phyloP scores from a whole-genome alignment of 2,113 vertebrate species.

The Tenebrosternarchus preto region DNA sequence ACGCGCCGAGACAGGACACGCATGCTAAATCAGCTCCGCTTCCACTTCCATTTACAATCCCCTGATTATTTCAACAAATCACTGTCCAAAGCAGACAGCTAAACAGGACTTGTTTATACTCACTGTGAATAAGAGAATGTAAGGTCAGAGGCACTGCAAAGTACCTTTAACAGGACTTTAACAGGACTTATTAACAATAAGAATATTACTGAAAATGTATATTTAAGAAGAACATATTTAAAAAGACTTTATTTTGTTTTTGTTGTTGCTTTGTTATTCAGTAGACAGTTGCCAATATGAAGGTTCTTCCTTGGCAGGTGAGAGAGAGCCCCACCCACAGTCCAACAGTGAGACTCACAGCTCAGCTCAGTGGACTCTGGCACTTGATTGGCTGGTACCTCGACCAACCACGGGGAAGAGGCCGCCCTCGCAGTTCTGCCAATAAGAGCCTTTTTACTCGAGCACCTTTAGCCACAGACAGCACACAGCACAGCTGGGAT shows the following conservation, averaged over 20 bases:
- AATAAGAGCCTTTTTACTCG: conserved; percentile 10
- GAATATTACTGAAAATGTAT: not conserved
- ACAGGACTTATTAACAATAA: not conserved
- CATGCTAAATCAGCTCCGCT: conserved; percentile 36
- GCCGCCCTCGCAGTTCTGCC: not conserved
- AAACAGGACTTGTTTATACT: conserved; percentile 4
- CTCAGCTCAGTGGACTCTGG: not conserved
- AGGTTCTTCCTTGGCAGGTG: no score
- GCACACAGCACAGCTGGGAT: conserved; percentile 16
- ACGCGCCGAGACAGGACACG: conserved; percentile 21
- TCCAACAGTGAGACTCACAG: not conserved
- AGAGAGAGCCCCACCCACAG: no score
- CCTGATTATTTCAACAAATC: conserved; percentile 24
- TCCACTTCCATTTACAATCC: conserved; percentile 14
- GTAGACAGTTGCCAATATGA: no score
- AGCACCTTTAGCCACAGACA: conserved; percentile 13
- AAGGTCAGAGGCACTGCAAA: not conserved
- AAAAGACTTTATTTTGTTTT: no score
- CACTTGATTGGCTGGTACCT: not conserved
- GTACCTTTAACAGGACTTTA: not conserved
- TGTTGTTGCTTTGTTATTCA: no score
- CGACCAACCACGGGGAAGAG: no score
- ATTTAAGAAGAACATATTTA: no score
- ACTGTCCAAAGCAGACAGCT: conserved; percentile 19
- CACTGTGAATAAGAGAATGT: not conserved